Conservation (phyloP, 2,113 vertebrate genomes). For the Prinia subflava region DNA sequence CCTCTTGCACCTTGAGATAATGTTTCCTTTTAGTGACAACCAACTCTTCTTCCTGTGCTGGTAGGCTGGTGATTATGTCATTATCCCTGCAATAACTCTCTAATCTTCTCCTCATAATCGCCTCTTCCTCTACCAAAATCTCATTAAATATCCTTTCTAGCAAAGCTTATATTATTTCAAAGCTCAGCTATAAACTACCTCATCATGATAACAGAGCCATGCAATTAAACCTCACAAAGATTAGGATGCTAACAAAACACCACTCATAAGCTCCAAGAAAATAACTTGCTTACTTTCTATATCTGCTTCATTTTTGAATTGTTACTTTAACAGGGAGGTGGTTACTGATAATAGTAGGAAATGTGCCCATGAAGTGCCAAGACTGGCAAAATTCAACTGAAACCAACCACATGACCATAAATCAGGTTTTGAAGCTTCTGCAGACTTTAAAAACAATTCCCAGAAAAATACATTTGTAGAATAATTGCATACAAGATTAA, state of each 20-base stretch:
- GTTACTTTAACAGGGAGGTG: not conserved
- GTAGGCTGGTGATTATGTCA: conserved; percentile 15
- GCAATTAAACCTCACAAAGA: conserved; percentile 36
- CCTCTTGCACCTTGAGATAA: not conserved
- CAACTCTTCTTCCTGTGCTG: not conserved
- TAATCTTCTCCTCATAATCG: conserved; percentile 23
- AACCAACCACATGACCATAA: not conserved
- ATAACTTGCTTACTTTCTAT: not conserved
- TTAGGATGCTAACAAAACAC: not conserved
- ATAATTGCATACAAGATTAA: not conserved
- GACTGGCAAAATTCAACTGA: not conserved
- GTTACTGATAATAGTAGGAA: not conserved
- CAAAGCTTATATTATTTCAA: conserved; percentile 3
- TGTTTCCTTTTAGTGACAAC: not conserved
- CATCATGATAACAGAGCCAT: not conserved
- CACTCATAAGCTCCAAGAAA: conserved; percentile 1
- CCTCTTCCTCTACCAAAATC: conserved; percentile 15
- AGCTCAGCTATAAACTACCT: conserved; percentile 5
- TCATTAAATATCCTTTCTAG: conserved; percentile 13
- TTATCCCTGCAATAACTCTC: conserved; percentile 28
- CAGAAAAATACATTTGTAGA: not conserved
- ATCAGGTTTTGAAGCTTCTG: not conserved
- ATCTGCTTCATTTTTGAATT: not conserved
- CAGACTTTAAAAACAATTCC: not conserved
- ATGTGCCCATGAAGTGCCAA: not conserved